Percentiles rank a stretch among this genome's conserved stretches.
Conservation (phyloP, 1,140 invertebrate species). For the Drosophila mayri region DNA sequence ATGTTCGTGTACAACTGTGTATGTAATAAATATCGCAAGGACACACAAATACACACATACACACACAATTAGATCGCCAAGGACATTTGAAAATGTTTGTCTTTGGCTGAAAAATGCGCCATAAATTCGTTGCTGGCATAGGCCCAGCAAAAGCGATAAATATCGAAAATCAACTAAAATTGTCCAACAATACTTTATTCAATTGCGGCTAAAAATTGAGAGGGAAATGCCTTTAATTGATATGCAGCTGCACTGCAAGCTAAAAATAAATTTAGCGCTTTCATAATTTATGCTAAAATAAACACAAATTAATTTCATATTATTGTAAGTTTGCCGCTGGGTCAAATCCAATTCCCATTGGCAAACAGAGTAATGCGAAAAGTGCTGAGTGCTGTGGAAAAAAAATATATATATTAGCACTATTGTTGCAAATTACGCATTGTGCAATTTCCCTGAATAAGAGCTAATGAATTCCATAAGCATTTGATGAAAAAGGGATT, state of each 20-base stretch:
- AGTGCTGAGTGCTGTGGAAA: slow-evolving; percentile 22
- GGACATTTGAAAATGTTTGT: slow-evolving; percentile 58
- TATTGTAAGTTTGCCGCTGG: slow-evolving; percentile 41
- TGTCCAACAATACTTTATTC: slow-evolving; percentile 45
- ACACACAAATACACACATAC: slow-evolving; percentile 6
- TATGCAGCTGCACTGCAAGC: slow-evolving; percentile 41
- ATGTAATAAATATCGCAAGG: slow-evolving; percentile 72
- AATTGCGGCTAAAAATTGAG: slow-evolving; percentile 45
- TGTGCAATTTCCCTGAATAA: slow-evolving; percentile 9
- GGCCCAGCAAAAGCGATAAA: slow-evolving; percentile 53
- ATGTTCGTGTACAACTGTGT: slow-evolving; percentile 37
- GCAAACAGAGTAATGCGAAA: slow-evolving; percentile 21
- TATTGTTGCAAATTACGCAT: slow-evolving; percentile 40
- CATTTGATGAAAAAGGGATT: not conserved
- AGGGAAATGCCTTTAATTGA: slow-evolving; percentile 61
- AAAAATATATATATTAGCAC: slow-evolving; percentile 58
- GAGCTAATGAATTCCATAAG: slow-evolving; percentile 32
- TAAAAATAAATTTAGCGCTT: slow-evolving; percentile 51
- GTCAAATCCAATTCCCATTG: slow-evolving; percentile 38
- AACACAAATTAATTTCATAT: slow-evolving; percentile 76
- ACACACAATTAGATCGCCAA: slow-evolving; percentile 52
- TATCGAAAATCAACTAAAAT: slow-evolving; percentile 62
- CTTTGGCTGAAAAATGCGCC: slow-evolving; percentile 58
- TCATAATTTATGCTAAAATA: slow-evolving; percentile 74
- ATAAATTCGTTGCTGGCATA: slow-evolving; percentile 48